Percentiles rank a stretch among this genome's conserved stretches.
Evolutionary conservation across 2,888 invertebrate genomes (phyloP).

Genomic region (Chloromyia formosa): DNA sequence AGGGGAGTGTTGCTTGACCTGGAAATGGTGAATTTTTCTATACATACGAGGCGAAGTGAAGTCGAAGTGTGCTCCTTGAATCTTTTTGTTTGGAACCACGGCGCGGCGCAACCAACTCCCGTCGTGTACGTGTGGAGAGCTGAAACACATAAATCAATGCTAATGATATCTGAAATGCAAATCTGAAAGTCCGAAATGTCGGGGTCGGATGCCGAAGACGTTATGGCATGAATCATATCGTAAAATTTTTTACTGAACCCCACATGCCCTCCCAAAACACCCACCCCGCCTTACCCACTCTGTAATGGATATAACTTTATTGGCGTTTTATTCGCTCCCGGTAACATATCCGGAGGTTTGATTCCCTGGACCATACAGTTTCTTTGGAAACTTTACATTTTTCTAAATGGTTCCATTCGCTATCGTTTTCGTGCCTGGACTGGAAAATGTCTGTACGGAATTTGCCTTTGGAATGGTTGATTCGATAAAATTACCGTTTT

Average conservation of each 20-base stretch:
- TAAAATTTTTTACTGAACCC: not conserved
- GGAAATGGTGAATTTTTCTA: not conserved
- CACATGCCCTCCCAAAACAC: too few species aligned
- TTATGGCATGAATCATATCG: not conserved
- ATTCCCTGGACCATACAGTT: not conserved
- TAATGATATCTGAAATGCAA: slow-evolving; percentile 10
- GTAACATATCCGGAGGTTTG: not conserved
- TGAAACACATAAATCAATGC: slow-evolving; percentile 7
- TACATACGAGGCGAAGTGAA: too few species aligned
- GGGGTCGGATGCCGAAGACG: not conserved
- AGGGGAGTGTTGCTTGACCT: not conserved
- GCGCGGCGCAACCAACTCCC: not conserved
- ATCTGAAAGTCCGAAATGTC: slow-evolving; percentile 7
- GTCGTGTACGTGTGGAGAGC: not conserved
- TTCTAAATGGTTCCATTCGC: not conserved
- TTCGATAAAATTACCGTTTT: slow-evolving; percentile 7
- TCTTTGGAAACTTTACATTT: slow-evolving; percentile 2
- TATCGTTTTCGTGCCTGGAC: not conserved
- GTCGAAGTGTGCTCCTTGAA: not conserved
- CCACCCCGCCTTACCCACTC: too few species aligned
- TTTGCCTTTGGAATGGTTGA: slow-evolving; percentile 1
- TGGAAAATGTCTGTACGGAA: not conserved
- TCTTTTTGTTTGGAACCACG: too few species aligned
- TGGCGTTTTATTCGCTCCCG: slow-evolving; percentile 7
- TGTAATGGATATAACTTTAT: slow-evolving; percentile 1